phyloP scores from a whole-genome alignment of 2,888 invertebrate genomes.

The Dusona sp. region DNA sequence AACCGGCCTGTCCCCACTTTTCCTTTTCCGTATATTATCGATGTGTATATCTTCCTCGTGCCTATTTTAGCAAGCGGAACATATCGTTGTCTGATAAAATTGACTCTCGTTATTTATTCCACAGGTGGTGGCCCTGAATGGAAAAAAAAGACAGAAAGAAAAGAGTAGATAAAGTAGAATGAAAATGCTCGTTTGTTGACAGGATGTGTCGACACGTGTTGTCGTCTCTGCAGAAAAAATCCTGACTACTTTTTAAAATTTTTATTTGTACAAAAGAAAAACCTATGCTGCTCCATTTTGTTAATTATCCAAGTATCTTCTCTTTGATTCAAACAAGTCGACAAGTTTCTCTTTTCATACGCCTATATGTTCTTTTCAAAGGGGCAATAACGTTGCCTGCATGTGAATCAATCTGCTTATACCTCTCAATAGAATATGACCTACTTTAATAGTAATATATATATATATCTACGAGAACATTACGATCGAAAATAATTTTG shows the following conservation, averaged over 20 bases:
- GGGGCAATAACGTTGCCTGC: not conserved
- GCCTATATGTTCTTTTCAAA: not conserved
- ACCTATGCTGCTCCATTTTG: not conserved
- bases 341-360: not conserved
- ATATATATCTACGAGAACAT: not conserved
- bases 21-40: constrained; percentile 33
- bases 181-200: constrained; percentile 43
- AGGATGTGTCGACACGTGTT: not conserved
- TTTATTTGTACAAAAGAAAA: too few relatives aligned
- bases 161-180: constrained; percentile 21
- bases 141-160: not conserved
- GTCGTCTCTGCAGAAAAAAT: too few relatives aligned
- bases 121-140: constrained; percentile 74
- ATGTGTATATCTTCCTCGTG: constrained; percentile 53
- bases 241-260: not conserved
- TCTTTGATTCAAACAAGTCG: not conserved
- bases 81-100: constrained; percentile 65
- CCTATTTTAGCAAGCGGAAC: constrained; percentile 65
- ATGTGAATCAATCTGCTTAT: not conserved
- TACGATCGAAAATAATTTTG: constrained; percentile 21
- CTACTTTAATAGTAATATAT: constrained; percentile 12
- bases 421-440: constrained; percentile 14
- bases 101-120: constrained; percentile 75
- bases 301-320: not conserved
- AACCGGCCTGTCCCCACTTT: constrained; percentile 29